A percentile compares a stretch with the other conserved stretches of the same genome.
Conservation (phyloP, 2,888 invertebrate genomes). For the Hirtodrosophila trivittata region DNA sequence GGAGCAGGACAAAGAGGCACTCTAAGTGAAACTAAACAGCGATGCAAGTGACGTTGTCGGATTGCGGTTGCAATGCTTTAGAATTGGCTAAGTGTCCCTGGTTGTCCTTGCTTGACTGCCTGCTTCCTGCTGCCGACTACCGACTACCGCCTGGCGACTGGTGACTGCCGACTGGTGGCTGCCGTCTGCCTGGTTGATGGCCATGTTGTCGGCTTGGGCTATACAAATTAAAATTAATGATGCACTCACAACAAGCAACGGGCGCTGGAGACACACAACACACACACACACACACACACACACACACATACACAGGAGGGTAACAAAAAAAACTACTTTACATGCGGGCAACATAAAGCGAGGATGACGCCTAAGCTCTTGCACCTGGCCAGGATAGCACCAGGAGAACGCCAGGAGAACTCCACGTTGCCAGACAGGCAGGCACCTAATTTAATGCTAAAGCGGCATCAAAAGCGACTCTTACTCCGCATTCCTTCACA, state of each 20-base stretch:
- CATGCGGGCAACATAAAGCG: constrained; percentile 66
- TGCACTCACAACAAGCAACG: constrained; percentile 70
- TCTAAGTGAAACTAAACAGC: constrained; percentile 77
- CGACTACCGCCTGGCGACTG: constrained; percentile 6
- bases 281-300: constrained; percentile 7
- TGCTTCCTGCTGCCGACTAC: constrained; percentile 12
- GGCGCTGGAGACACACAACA: constrained; percentile 28
- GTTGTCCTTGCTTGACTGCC: constrained; percentile 53
- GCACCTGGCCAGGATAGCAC: constrained; percentile 57
- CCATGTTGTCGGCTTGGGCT: constrained; percentile 64
- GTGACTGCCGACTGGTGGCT: constrained; percentile 2
- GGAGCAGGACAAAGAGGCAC: constrained; percentile 67
- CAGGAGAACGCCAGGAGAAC: constrained; percentile 4
- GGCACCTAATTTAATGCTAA: constrained; percentile 71
- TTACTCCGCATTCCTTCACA: not conserved
- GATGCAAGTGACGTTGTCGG: constrained; percentile 76
- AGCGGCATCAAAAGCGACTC: constrained; percentile 47
- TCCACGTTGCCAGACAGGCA: constrained; percentile 38
- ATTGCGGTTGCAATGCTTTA: constrained; percentile 56
- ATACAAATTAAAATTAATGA: constrained; percentile 79
- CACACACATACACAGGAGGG: constrained; percentile 22
- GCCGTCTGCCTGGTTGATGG: constrained; percentile 45
- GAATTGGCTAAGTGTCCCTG: constrained; percentile 61
- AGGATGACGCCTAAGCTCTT: constrained; percentile 59
- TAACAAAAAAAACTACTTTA: constrained; percentile 76